These are phyloP conservation scores for Plectrocnemia conspersa DNA, from an alignment of 1,140 invertebrate species.

Conservation along the genomic window DNA sequence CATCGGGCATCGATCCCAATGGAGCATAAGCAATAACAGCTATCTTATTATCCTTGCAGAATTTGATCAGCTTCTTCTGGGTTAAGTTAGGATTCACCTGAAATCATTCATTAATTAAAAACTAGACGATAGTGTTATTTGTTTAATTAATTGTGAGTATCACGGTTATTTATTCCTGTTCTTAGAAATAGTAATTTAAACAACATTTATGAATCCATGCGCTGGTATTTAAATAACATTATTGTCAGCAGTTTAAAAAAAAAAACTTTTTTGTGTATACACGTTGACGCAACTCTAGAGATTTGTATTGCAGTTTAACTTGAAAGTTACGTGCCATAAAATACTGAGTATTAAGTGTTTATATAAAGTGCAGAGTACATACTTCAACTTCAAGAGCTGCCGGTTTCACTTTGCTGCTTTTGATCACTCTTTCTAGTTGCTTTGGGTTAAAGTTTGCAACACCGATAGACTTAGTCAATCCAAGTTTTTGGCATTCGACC, in stretches of 20 bases:
- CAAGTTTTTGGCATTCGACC: conserved; percentile 60
- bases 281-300: no score
- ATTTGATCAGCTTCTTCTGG: conserved; percentile 60
- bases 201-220: not conserved
- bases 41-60: conserved; percentile 59
- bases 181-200: not conserved
- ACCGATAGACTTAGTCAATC: conserved; percentile 68
- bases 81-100: conserved; percentile 64
- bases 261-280: not conserved
- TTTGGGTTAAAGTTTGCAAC: conserved; percentile 78
- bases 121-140: no score
- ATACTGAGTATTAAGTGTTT: no score
- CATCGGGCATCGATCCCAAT: conserved; percentile 56
- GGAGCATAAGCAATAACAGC: conserved; percentile 71
- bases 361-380: no score
- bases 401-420: no score
- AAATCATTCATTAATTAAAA: no score
- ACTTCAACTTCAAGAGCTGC: no score
- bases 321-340: no score
- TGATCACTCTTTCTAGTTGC: conserved; percentile 64
- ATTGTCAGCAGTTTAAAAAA: not conserved
- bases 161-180: no score
- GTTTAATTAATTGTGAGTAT: no score
- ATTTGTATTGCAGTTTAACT: no score
- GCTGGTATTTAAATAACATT: not conserved